Base-by-base conservation (phyloP, 2,888 invertebrate species). In the Entomobrya proxima region DNA sequence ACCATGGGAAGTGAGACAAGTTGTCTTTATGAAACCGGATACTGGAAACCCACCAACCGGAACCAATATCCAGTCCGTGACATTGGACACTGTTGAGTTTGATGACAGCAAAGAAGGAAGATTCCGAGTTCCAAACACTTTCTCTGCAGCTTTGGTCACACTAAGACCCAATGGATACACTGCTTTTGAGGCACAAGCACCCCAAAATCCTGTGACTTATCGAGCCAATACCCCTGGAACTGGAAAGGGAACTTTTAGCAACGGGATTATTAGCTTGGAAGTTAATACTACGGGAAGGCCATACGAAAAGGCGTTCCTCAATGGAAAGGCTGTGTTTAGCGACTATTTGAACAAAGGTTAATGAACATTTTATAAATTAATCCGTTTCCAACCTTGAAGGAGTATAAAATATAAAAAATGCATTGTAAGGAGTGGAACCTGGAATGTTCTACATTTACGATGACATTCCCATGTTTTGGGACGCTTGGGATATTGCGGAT, bases 401-500 rank as follows among this genome's bases (percentile, higher is more conserved):
- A n/a, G n/a, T n/a, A n/a, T n/a, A n/a, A n/a, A n/a, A n/a, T n/a
- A n/a, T n/a, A n/a, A n/a, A n/a, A n/a, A n/a, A n/a, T n/a, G n/a
- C n/a, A n/a, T n/a, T n/a, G n/a, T n/a, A n/a, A n/a, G n/a, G 81
- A 0, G 82, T 87, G 5, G n/a, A 79, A 9, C 87, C 87, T 2
- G 89, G 86, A 13, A 87, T 86, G 87, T 86, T 89, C 67, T 88
- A 88, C 78, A 80, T 84, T 11, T 89, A 88, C 58, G 77, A 80
- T 44, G 87, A 87, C 55, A 35, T 84, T 7, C 87, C 87, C 4
- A 72, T 85, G 58, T 86, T 81, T 24, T 87, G 88, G 88, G 87
- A 87, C 61, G 88, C 88, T 18, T 89, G 89, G 85, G 80, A 87
- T 50, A 72, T 78, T 27, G 93, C 93, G 92, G 93, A 93, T 90